These are phyloP conservation scores for Rhipidura dahli DNA, from an alignment of 2,113 vertebrate genomes.

Conservation along the genomic window DNA sequence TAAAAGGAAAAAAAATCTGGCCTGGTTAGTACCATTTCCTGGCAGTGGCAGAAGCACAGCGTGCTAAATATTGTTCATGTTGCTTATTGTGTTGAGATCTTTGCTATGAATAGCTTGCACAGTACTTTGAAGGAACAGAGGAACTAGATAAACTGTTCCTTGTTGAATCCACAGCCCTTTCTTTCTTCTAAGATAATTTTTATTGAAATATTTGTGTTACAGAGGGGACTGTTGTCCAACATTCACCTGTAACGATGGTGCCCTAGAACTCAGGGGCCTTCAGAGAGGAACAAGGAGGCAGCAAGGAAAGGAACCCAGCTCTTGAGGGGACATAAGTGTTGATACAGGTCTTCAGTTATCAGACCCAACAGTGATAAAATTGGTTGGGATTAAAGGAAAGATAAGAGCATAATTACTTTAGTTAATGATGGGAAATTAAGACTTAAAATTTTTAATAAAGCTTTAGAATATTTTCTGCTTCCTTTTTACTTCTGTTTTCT, in stretches of 20 bases:
- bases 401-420: not conserved
- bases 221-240: not conserved
- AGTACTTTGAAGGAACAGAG: not conserved
- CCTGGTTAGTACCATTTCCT: not conserved
- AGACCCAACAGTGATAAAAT: not conserved
- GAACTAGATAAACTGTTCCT: not conserved
- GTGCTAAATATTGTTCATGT: not conserved
- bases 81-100: not conserved
- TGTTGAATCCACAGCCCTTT: not conserved
- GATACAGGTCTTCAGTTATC: not conserved
- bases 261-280: not conserved
- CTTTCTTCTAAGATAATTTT: not conserved
- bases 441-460: not conserved
- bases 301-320: not conserved
- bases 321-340: not conserved
- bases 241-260: not conserved
- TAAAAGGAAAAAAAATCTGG: not conserved
- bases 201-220: not conserved
- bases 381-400: not conserved
- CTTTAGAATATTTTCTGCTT: not conserved
- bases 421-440: not conserved
- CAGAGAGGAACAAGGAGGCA: not conserved
- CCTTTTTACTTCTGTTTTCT: not conserved
- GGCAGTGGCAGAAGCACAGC: not conserved
- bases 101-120: not conserved